Evolutionary conservation across 2,888 invertebrate species (phyloP).

Genomic region (Aspidiotus rigidus): DNA sequence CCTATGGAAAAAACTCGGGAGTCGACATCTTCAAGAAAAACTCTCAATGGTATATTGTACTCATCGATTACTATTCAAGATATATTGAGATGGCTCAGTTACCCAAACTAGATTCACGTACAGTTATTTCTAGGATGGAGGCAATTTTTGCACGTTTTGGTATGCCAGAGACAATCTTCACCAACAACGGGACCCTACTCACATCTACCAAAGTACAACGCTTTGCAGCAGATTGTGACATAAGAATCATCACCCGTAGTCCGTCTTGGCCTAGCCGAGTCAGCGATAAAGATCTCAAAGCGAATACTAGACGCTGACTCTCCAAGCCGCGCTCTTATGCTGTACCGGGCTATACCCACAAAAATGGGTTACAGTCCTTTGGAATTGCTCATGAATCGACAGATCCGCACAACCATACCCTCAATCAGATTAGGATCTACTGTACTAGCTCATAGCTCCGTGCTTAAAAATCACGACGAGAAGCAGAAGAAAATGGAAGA

Average conservation of each 20-base stretch:
- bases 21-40: conserved; percentile 18
- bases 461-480: not conserved
- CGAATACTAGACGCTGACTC: not conserved
- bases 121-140: not conserved
- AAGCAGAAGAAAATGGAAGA: not conserved
- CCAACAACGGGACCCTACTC: conserved; percentile 9
- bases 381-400: not conserved
- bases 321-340: conserved; percentile 6
- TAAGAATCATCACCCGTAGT: not conserved
- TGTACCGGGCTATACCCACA: conserved; percentile 3
- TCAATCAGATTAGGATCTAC: not conserved
- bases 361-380: not conserved
- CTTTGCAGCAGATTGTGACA: not conserved
- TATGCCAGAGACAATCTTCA: not conserved
- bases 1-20: conserved; percentile 13
- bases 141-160: conserved; percentile 11
- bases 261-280: conserved; percentile 2
- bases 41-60: no score
- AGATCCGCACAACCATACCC: not conserved
- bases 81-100: conserved; percentile 13
- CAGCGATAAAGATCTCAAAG: conserved; percentile 1
- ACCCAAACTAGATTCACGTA: not conserved
- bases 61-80: no score
- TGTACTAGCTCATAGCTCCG: not conserved
- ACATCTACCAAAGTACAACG: not conserved